Evolutionary conservation across 2,113 vertebrate genomes (phyloP).

Genomic region (Conger conger): DNA sequence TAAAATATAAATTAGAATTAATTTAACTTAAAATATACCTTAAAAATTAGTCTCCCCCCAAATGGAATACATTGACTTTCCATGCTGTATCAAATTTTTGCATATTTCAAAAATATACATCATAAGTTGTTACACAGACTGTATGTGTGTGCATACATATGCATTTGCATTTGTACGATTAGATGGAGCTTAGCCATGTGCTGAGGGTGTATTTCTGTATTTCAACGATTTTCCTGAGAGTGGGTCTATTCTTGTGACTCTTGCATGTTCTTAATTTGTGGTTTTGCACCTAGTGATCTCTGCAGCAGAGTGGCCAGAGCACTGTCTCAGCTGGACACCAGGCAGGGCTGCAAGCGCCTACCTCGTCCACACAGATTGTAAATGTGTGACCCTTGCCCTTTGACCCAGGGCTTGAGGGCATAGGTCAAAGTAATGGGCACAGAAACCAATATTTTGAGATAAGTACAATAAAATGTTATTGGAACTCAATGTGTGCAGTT

Average conservation of each 20-base stretch:
- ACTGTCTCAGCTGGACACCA: not conserved
- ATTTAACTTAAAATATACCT: not conserved
- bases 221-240: constrained; percentile 60
- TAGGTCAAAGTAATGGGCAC: constrained; percentile 6
- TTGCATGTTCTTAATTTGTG: constrained; percentile 68
- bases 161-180: constrained; percentile 25
- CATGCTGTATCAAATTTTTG: too few relatives aligned
- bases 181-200: constrained; percentile 40
- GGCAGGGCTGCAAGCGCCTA: not conserved
- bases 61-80: not conserved
- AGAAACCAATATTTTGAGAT: constrained; percentile 15
- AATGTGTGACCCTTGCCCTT: not conserved
- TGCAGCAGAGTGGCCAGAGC: not conserved
- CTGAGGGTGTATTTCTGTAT: constrained; percentile 43
- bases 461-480: constrained; percentile 23
- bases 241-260: constrained; percentile 64
- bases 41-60: not conserved
- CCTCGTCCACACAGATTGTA: not conserved
- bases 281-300: not conserved
- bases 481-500: not conserved
- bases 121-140: not conserved
- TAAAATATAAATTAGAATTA: constrained; percentile 51
- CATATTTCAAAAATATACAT: not conserved
- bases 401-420: not conserved
- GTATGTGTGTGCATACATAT: not conserved